Percentiles rank a stretch among this genome's conserved stretches.
phyloP scores from a whole-genome alignment of 2,888 invertebrate species.

The Drosophila quasianomalipes region DNA sequence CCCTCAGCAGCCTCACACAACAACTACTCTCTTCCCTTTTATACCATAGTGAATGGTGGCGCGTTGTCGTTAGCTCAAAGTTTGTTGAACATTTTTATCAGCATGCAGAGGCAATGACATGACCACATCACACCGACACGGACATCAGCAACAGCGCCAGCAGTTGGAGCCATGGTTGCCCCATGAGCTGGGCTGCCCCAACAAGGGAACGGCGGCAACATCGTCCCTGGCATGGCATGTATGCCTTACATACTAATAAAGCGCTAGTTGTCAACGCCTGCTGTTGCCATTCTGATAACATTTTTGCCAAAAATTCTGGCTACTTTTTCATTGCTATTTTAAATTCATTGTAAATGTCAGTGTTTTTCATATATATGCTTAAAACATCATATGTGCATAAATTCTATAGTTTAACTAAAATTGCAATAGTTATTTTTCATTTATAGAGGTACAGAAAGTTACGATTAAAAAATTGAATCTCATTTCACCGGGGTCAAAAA shows the following conservation, averaged over 20 bases:
- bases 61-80: slow-evolving; percentile 76
- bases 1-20: slow-evolving; percentile 14
- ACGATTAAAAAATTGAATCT: background rate
- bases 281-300: slow-evolving; percentile 37
- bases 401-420: background rate
- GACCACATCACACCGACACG: slow-evolving; percentile 73
- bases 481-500: background rate
- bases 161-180: slow-evolving; percentile 1
- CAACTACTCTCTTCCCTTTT: background rate
- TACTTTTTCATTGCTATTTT: slow-evolving; percentile 11
- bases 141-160: slow-evolving; percentile 36
- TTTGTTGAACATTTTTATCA: slow-evolving; percentile 79
- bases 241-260: slow-evolving; percentile 76
- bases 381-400: background rate
- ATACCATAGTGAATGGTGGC: slow-evolving; percentile 18
- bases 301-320: slow-evolving; percentile 19
- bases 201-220: slow-evolving; percentile 62
- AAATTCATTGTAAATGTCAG: slow-evolving; percentile 13
- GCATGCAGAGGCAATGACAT: slow-evolving; percentile 76
- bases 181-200: slow-evolving; percentile 55
- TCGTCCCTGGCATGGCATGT: slow-evolving; percentile 56
- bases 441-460: background rate
- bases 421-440: background rate
- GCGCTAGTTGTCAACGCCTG: slow-evolving; percentile 61
- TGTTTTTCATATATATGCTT: background rate